A percentile compares a stretch with the other conserved stretches of the same genome.
Conservation (phyloP, 1,140 invertebrate species). For the Chrysoperla carnea region DNA sequence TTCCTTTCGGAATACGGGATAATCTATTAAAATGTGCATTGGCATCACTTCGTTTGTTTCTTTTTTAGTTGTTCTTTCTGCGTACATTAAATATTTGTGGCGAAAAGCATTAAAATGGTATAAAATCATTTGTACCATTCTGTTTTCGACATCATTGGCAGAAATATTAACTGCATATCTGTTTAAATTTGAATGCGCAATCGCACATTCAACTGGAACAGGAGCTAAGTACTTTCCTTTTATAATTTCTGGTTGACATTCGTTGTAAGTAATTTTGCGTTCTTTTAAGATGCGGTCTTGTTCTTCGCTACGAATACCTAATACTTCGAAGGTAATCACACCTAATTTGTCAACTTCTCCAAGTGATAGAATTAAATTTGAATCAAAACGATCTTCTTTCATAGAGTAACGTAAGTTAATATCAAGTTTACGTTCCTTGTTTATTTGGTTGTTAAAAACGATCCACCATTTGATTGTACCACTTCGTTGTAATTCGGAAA, state of each 20-base stretch:
- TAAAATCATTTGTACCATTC: too few relatives aligned
- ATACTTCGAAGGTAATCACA: conserved; percentile 8
- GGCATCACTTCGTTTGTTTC: too few relatives aligned
- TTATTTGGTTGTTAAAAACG: conserved; percentile 15
- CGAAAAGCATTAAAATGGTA: too few relatives aligned
- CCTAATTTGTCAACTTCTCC: conserved; percentile 9
- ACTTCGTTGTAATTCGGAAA: conserved; percentile 17
- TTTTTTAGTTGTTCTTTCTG: too few relatives aligned
- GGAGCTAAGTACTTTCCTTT: too few relatives aligned
- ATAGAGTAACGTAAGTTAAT: conserved; percentile 18
- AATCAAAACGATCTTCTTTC: conserved; percentile 14
- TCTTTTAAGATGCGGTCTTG: conserved; percentile 6
- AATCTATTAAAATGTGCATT: too few relatives aligned
- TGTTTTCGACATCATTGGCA: too few relatives aligned
- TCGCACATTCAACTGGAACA: too few relatives aligned
- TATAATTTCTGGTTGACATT: background rate
- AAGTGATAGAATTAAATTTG: conserved; percentile 15
- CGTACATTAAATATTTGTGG: too few relatives aligned
- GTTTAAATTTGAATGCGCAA: too few relatives aligned
- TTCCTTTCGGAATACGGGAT: too few relatives aligned
- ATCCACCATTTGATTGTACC: conserved; percentile 17
- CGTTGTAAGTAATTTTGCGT: conserved; percentile 1
- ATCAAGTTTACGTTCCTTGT: conserved; percentile 21
- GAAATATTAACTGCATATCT: too few relatives aligned
- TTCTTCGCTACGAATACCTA: conserved; percentile 13